Conservation (phyloP, 1,140 invertebrate genomes). For the Adelges cooleyi region DNA sequence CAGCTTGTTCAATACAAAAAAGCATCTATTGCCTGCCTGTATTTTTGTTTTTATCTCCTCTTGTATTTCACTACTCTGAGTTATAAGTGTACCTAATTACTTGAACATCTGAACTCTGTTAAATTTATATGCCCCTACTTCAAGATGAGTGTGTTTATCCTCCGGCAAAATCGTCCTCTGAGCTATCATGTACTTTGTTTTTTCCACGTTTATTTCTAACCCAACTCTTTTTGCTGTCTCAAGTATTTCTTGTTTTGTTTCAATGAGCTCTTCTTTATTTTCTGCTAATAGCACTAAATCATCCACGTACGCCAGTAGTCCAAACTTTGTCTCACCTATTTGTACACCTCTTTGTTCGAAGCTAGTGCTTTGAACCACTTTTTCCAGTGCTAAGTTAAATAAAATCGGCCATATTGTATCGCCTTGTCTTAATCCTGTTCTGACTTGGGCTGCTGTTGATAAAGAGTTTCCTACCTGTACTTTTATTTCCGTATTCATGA, state of each 20-base stretch:
- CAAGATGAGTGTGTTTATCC: not conserved
- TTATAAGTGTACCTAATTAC: not conserved
- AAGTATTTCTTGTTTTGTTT: constrained; percentile 4
- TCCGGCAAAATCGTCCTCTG: not conserved
- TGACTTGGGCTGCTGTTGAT: too few species aligned
- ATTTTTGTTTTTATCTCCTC: not conserved
- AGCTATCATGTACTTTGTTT: constrained; percentile 21
- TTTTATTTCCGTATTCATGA: too few species aligned
- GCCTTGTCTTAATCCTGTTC: too few species aligned
- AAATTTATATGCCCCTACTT: not conserved
- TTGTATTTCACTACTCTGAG: not conserved
- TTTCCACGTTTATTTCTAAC: constrained; percentile 15
- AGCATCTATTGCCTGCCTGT: too few species aligned
- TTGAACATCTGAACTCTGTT: not conserved
- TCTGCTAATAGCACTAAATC: constrained; percentile 15
- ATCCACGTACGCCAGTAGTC: constrained; percentile 29
- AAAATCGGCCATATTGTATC: too few species aligned
- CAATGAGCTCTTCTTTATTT: constrained; percentile 6
- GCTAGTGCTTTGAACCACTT: too few species aligned
- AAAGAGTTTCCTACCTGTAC: too few species aligned
- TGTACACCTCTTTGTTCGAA: too few species aligned
- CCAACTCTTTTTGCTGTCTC: constrained; percentile 15
- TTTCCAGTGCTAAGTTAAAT: too few species aligned
- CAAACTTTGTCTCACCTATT: too few species aligned
- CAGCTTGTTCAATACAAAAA: too few species aligned